Conservation (phyloP, 1,140 invertebrate genomes). For the Drosophila tsacasi region DNA sequence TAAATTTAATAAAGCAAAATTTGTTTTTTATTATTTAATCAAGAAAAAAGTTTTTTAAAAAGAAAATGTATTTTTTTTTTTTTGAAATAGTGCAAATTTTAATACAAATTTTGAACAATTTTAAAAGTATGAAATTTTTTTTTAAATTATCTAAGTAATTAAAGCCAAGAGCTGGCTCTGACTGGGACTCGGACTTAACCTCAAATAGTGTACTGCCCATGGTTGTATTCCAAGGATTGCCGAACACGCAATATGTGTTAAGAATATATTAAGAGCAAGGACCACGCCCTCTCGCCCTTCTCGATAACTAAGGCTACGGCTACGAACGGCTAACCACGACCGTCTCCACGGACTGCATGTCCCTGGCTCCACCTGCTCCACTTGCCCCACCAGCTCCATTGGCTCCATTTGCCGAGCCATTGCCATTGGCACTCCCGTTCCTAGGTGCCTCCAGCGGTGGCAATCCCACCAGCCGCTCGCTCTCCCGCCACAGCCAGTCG, state of each 20-base stretch:
- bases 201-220: neutral
- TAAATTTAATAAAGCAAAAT: neutral
- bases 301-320: slow-evolving; percentile 14
- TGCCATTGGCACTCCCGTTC: slow-evolving; percentile 26
- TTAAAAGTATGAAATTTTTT: neutral
- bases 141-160: neutral
- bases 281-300: neutral
- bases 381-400: slow-evolving; percentile 7
- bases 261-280: slow-evolving; percentile 25
- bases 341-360: slow-evolving; percentile 51
- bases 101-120: neutral
- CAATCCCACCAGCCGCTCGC: slow-evolving; percentile 71
- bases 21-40: no score
- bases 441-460: slow-evolving; percentile 44
- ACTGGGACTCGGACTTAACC: neutral
- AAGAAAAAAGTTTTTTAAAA: neutral
- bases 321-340: slow-evolving; percentile 61
- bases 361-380: slow-evolving; percentile 7
- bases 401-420: slow-evolving; percentile 9
- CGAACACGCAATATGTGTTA: slow-evolving; percentile 11
- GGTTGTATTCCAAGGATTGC: slow-evolving; percentile 10
- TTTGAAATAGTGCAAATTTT: neutral
- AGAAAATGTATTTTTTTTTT: no score
- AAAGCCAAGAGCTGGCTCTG: no score
- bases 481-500: slow-evolving; percentile 90